A percentile compares a stretch with the other conserved stretches of the same genome.
These are phyloP conservation scores for Kuschelorhynchus macadamiae DNA, from an alignment of 2,888 invertebrate species.

Conservation along the genomic window DNA sequence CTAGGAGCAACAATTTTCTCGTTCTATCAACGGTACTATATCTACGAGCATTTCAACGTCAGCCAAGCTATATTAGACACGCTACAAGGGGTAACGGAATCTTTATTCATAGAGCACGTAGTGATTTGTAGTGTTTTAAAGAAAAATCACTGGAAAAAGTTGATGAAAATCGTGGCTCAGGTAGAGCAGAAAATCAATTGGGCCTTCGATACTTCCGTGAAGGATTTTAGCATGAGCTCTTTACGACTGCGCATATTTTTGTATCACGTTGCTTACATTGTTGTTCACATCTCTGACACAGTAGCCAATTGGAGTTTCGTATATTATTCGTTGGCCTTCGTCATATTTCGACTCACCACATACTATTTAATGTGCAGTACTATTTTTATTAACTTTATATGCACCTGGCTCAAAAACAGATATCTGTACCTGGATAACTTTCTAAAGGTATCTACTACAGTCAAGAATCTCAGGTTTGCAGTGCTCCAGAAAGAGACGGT, in stretches of 20 bases:
- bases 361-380: slow-evolving; percentile 44
- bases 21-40: slow-evolving; percentile 25
- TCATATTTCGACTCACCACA: slow-evolving; percentile 41
- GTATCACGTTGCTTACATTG: slow-evolving; percentile 27
- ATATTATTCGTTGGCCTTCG: slow-evolving; percentile 31
- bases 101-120: slow-evolving; percentile 27
- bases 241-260: slow-evolving; percentile 16
- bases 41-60: slow-evolving; percentile 37
- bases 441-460: slow-evolving; percentile 3
- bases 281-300: slow-evolving; percentile 27
- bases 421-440: slow-evolving; percentile 31
- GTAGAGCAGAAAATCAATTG: slow-evolving; percentile 24
- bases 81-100: slow-evolving; percentile 25
- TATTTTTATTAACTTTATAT: slow-evolving; percentile 29
- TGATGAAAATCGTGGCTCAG: slow-evolving; percentile 18
- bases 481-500: slow-evolving; percentile 19
- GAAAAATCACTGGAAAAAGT: slow-evolving; percentile 21
- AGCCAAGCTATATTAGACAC: slow-evolving; percentile 34
- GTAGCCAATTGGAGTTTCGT: slow-evolving; percentile 25
- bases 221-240: not conserved
- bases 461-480: slow-evolving; percentile 4
- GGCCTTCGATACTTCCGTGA: not conserved
- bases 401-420: slow-evolving; percentile 38
- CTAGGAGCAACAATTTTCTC: slow-evolving; percentile 31
- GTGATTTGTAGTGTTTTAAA: slow-evolving; percentile 28